Conservation (phyloP, 2,797 vertebrate genomes). For the Rhynchotus rufescens region DNA sequence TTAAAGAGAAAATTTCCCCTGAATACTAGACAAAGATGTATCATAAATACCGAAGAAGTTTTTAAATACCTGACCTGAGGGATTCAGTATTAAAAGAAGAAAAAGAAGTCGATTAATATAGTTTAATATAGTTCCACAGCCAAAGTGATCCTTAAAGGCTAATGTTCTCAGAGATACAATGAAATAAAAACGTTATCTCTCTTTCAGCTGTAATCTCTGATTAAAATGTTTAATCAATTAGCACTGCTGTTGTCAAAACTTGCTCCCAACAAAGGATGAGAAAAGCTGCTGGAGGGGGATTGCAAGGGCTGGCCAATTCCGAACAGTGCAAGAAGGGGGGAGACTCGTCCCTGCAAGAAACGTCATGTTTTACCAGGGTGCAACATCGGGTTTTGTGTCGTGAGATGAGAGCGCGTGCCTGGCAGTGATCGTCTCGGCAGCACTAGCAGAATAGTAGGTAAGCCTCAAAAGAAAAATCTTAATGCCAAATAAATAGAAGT, state of each 20-base stretch:
- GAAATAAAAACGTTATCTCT: slow-evolving; percentile 66
- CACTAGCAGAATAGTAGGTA: slow-evolving; percentile 54
- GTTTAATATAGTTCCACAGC: background rate
- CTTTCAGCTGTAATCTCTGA: slow-evolving; percentile 77
- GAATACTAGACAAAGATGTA: background rate
- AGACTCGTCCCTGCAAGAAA: slow-evolving; percentile 73
- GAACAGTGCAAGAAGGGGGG: slow-evolving; percentile 31
- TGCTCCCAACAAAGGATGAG: slow-evolving; percentile 75
- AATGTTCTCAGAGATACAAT: slow-evolving; percentile 8
- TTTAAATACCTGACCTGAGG: slow-evolving; percentile 11
- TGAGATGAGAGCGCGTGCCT: slow-evolving; percentile 55
- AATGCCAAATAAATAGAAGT: background rate
- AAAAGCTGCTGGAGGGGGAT: slow-evolving; percentile 53
- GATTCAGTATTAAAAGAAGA: background rate
- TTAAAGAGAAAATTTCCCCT: background rate
- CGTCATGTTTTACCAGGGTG: slow-evolving; percentile 55
- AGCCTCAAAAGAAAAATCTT: background rate
- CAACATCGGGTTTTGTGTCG: slow-evolving; percentile 25
- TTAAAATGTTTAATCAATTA: slow-evolving; percentile 85
- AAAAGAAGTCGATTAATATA: background rate
- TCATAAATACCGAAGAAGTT: background rate
- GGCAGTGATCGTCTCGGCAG: slow-evolving; percentile 44
- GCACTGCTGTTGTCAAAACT: slow-evolving; percentile 84
- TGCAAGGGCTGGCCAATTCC: slow-evolving; percentile 23
- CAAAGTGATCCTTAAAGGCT: slow-evolving; percentile 36